Evolutionary conservation across 2,113 vertebrate genomes (phyloP), one percentile per base, ranked within the genome.

Genomic region (Oriolus oriolus): DNA sequence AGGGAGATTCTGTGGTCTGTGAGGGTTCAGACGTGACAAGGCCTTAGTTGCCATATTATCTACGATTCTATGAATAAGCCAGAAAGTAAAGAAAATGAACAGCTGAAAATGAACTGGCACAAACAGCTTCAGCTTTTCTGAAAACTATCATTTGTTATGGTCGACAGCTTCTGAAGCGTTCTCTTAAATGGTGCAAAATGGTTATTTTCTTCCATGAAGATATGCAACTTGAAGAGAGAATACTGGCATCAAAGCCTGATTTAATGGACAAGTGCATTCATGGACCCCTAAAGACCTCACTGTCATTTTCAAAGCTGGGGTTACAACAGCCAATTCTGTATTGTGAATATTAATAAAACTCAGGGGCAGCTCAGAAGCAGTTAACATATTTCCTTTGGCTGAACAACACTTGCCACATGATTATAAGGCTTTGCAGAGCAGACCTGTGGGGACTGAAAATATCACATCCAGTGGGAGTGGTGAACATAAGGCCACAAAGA

Each of bases 321-420:
- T 77, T 87, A 37, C 20, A 76, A n/a, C n/a, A 76, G 23, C 10
- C n/a, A 73, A 0, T 87, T 84, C 64, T 63, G 13, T 70, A 47
- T 10, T 82, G 31, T 45, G 65, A 52, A 68, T 26, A 56, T 60
- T 63, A 47, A 54, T 63, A 71, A 64, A 65, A 63, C 8, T 45
- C 0, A 0, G 4, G 28, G 13, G 45, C 26, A 84, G 22, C 39
- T 85, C 53, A 49, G 41, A 80, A 82, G 3, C 2, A 5, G 8
- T 54, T 53, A 83, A 65, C 13, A 75, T 49, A 52, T 91, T 87
- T 82, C 31, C 53, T 87, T 45, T 64, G 19, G 10, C 28, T 76
- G 26, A 87, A 56, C 8, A 64, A 35, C 53, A 45, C n/a, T 65
- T 85, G 45, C 11, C 41, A 45, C 31, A 26, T 47, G 12, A 41